Conservation (phyloP, 2,797 vertebrate species). For the Sebastes glaucus region DNA sequence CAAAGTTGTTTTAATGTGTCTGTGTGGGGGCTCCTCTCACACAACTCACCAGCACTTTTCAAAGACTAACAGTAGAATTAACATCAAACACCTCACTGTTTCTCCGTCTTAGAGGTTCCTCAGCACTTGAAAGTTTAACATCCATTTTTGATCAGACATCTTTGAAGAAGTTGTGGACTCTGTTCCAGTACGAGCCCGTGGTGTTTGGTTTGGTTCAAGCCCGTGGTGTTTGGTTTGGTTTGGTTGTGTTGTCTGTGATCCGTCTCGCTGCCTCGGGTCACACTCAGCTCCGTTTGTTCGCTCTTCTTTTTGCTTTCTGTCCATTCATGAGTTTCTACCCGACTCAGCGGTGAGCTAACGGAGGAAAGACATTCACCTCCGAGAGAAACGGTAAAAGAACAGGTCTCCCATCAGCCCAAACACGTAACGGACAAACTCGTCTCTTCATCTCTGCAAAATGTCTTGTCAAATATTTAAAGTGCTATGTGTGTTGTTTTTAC, state of each 20-base stretch:
- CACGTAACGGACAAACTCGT: not conserved
- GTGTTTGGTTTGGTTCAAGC: conserved; percentile 16
- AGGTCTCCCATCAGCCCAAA: not conserved
- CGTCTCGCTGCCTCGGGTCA: conserved; percentile 14
- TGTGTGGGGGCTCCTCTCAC: conserved; percentile 43
- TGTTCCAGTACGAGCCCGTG: not conserved
- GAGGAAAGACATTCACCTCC: too few species aligned
- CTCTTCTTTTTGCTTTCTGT: not conserved
- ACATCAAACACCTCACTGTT: conserved; percentile 34
- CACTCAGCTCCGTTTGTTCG: not conserved
- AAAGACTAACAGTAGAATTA: conserved; percentile 53
- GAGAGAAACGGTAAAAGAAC: not conserved
- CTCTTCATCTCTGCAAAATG: conserved; percentile 25
- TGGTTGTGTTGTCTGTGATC: conserved; percentile 32
- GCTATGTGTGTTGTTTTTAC: not conserved
- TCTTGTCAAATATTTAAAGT: conserved; percentile 23
- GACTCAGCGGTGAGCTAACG: not conserved
- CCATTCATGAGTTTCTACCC: not conserved
- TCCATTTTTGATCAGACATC: conserved; percentile 61
- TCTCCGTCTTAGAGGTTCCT: conserved; percentile 25
- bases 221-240: conserved; percentile 17
- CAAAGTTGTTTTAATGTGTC: conserved; percentile 63
- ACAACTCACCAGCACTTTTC: conserved; percentile 47
- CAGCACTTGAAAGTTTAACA: conserved; percentile 56
- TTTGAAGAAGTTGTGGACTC: conserved; percentile 39